These are phyloP conservation scores for Phycodurus eques DNA, from an alignment of 2,113 vertebrate species.

Conservation along the genomic window DNA sequence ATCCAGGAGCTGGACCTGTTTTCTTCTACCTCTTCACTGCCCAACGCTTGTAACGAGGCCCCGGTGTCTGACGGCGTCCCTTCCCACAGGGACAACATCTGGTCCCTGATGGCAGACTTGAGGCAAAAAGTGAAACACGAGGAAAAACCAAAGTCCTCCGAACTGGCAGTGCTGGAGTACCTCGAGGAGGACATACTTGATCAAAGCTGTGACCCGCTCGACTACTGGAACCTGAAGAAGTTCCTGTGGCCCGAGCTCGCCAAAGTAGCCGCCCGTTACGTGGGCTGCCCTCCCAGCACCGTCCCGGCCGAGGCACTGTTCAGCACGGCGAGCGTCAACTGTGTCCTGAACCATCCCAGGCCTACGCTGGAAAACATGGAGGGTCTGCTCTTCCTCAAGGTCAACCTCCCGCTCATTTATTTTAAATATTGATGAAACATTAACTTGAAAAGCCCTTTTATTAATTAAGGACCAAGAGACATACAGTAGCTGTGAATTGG, in stretches of 20 bases:
- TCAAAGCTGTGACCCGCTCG: conserved; percentile 93
- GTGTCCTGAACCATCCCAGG: conserved; percentile 84
- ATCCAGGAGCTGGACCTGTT: conserved; percentile 88
- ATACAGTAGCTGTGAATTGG: conserved; percentile 65
- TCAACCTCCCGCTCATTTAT: conserved; percentile 96
- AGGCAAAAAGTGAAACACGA: conserved; percentile 81
- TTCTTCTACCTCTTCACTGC: conserved; percentile 82
- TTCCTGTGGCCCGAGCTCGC: conserved; percentile 90
- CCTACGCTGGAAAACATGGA: conserved; percentile 90
- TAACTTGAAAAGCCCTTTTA: conserved; percentile 59
- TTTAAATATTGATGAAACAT: conserved; percentile 87
- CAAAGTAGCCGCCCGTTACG: conserved; percentile 88
- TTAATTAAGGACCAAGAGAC: conserved; percentile 67
- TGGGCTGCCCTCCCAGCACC: conserved; percentile 93
- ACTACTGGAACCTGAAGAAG: conserved; percentile 96
- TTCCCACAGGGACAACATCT: conserved; percentile 82
- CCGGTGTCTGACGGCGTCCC: conserved; percentile 65
- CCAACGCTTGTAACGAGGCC: conserved; percentile 78
- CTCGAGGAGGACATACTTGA: conserved; percentile 95
- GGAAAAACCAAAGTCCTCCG: conserved; percentile 81
- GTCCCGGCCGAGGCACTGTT: conserved; percentile 92
- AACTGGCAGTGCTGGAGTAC: conserved; percentile 89
- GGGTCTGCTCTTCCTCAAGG: conserved; percentile 94
- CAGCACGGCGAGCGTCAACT: conserved; percentile 84
- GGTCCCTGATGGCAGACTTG: conserved; percentile 89